Evolutionary conservation across 2,797 vertebrate genomes (phyloP), one percentile per base, ranked within the genome.

Genomic region (Rachycentron canadum): DNA sequence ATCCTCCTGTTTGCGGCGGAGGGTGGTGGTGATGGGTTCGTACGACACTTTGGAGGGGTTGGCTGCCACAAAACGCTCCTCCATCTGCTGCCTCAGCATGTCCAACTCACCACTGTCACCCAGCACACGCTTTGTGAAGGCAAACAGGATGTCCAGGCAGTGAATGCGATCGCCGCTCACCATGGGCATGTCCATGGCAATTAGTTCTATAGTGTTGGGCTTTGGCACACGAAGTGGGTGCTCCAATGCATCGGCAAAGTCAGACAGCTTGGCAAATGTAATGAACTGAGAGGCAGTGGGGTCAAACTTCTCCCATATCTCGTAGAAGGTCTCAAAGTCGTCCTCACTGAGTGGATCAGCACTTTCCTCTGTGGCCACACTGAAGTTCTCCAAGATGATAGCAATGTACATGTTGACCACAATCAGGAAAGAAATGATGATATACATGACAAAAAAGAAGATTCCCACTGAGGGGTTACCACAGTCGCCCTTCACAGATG

Each of bases 391-490:
- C 93, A 99, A 82, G 93, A 99, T 99, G 94, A 99, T 99, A 92
- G 98, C 98, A 4, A 99, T 99, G 95, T 99, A 99, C 98, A 99
- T 99, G 95, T 99, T 99, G 56, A 99, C 98, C 78, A 99, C 98
- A 8, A 99, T 99, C 19, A 99, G 96, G 92, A 99, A 99, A 81
- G 98, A 99, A 92, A 99, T 99, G 85, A 99, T 99, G 93, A 99
- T 99, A 69, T 99, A 99, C 91, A 99, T 99, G 58, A 99, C 98
- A 28, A 99, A 99, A 95, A 99, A 99, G 92, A 99, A 99, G 78
- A 99, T 99, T 53, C 98, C 98, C 87, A 99, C 98, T 0, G 98
- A 99, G 9, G 98, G 98, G 93, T 99, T 99, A 50, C 98, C 98
- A 0, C 98, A 99, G 85, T 99, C 92, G 0, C 98, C 98, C 87